Percentiles rank a stretch among this genome's conserved stretches.
phyloP scores from a whole-genome alignment of 1,140 invertebrate species.

The Drosophila quadrilineata region DNA sequence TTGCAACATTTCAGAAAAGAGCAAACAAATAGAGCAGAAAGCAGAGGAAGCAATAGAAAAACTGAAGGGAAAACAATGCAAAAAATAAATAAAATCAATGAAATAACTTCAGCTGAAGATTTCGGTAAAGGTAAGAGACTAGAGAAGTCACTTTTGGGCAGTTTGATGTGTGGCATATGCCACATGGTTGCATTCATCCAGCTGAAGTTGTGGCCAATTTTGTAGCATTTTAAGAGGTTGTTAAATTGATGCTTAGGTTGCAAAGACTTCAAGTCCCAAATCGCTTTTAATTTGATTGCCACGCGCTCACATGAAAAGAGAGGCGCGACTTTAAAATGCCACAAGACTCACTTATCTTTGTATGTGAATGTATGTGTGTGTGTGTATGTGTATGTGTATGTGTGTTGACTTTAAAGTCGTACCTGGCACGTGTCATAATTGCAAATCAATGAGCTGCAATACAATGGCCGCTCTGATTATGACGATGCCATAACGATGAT shows the following conservation, averaged over 20 bases:
- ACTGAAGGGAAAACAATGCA: neutral
- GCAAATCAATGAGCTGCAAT: slow-evolving; percentile 75
- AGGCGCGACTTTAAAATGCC: slow-evolving; percentile 7
- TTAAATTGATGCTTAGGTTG: slow-evolving; percentile 17
- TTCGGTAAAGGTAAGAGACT: neutral
- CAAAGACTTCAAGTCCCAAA: slow-evolving; percentile 28
- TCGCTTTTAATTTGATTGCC: slow-evolving; percentile 24
- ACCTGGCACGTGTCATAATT: slow-evolving; percentile 70
- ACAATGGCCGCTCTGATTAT: slow-evolving; percentile 72
- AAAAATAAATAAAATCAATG: neutral
- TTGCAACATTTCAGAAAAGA: too few species aligned
- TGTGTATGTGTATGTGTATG: slow-evolving; percentile 1
- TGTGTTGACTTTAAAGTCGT: slow-evolving; percentile 21
- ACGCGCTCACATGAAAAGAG: neutral
- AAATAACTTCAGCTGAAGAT: neutral
- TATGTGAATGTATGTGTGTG: neutral
- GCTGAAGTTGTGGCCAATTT: neutral
- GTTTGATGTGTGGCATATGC: neutral
- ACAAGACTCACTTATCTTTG: neutral
- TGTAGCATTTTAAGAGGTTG: slow-evolving; percentile 12
- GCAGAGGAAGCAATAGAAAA: too few species aligned
- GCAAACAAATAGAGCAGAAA: too few species aligned
- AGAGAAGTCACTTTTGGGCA: neutral
- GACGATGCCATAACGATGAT: slow-evolving; percentile 73
- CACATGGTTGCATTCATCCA: neutral